phyloP scores from a whole-genome alignment of 1,140 invertebrate species.

The Tyrophagus putrescentiae region DNA sequence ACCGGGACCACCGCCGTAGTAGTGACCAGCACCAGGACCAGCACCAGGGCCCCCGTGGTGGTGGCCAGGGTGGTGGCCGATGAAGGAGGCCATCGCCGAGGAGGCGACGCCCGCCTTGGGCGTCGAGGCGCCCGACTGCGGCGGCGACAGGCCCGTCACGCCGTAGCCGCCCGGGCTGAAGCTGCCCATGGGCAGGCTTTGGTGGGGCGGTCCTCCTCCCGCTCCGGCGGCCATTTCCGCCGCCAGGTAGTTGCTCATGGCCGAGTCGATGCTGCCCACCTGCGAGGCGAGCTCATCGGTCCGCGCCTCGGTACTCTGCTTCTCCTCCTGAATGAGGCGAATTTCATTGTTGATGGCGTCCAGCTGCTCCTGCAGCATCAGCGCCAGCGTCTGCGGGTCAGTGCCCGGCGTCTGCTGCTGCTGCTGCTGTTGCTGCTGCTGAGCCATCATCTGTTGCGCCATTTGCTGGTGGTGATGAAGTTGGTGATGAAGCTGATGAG shows the following conservation, averaged over 20 bases:
- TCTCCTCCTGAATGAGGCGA: slow-evolving; percentile 89
- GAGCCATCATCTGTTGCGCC: not conserved
- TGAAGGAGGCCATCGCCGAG: too few species aligned
- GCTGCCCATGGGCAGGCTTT: slow-evolving; percentile 45
- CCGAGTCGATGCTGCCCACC: slow-evolving; percentile 73
- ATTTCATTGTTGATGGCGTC: slow-evolving; percentile 99
- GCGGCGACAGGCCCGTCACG: slow-evolving; percentile 49
- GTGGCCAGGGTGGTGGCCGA: not conserved
- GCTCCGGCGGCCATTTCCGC: slow-evolving; percentile 3
- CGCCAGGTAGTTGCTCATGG: slow-evolving; percentile 41
- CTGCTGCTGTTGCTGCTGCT: not conserved
- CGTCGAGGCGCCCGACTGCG: slow-evolving; percentile 58
- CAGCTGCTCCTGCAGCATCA: slow-evolving; percentile 96
- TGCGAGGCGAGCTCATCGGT: slow-evolving; percentile 93
- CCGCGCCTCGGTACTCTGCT: slow-evolving; percentile 78
- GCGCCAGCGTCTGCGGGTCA: slow-evolving; percentile 88
- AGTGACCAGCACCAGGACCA: too few species aligned
- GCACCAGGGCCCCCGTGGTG: not conserved
- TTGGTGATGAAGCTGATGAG: slow-evolving; percentile 4
- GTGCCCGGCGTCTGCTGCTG: slow-evolving; percentile 43
- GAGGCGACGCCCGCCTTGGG: slow-evolving; percentile 46
- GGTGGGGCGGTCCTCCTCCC: too few species aligned
- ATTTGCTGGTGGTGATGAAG: not conserved
- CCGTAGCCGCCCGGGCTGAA: slow-evolving; percentile 51
- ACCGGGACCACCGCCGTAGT: not conserved